Percentiles rank a stretch among this genome's conserved stretches.
Conservation (phyloP, 2,797 vertebrate genomes). For the Periophthalmus magnuspinnatus region DNA sequence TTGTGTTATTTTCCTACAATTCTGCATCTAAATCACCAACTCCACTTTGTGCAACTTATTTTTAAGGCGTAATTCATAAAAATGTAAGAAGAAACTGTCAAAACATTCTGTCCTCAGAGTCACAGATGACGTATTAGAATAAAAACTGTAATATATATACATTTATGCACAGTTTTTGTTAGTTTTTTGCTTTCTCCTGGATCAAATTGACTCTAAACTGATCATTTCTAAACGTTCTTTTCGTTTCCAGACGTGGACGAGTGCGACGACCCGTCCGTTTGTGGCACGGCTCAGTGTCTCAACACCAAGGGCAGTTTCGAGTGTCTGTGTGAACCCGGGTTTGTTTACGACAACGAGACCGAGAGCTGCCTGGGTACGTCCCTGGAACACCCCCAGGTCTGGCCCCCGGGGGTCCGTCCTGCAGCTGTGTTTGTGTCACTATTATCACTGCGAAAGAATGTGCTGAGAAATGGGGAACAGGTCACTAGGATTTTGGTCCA, state of each 20-base stretch:
- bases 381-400: slow-evolving; percentile 8
- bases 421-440: slow-evolving; percentile 58
- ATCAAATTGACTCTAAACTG: too few relatives aligned
- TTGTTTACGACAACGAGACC: slow-evolving; percentile 78
- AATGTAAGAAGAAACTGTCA: too few relatives aligned
- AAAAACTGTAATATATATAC: too few relatives aligned
- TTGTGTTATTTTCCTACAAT: too few relatives aligned
- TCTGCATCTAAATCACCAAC: too few relatives aligned
- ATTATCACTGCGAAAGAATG: slow-evolving; percentile 41
- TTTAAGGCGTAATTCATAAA: too few relatives aligned
- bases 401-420: slow-evolving; percentile 39
- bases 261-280: slow-evolving; percentile 79
- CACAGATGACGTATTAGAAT: too few relatives aligned
- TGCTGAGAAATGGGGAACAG: slow-evolving; percentile 58
- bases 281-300: slow-evolving; percentile 86
- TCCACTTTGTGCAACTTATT: too few relatives aligned
- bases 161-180: too few relatives aligned
- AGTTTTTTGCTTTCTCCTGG: too few relatives aligned
- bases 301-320: slow-evolving; percentile 84
- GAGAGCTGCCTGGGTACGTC: slow-evolving; percentile 87
- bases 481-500: slow-evolving; percentile 29
- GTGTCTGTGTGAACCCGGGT: slow-evolving; percentile 89
- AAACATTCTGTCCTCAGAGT: not conserved
- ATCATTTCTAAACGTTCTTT: not conserved
- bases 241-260: slow-evolving; percentile 87